Evolutionary conservation across 2,888 invertebrate species (phyloP), one percentile per base, ranked within the genome.

Genomic region (Sphecodes monilicornis): DNA sequence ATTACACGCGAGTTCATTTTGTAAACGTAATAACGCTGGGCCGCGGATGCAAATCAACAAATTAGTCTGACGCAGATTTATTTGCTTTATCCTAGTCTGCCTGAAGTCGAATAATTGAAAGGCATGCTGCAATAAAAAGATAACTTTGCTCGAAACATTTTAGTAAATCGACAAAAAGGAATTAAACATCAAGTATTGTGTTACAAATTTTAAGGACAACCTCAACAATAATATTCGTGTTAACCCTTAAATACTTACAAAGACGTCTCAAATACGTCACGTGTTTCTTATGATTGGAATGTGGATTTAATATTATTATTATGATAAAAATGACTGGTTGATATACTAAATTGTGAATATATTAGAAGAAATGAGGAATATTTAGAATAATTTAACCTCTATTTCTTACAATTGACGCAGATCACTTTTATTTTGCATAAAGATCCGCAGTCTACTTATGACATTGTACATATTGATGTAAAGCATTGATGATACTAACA

Each of bases 1-100:
- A 32, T 66, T 36, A 10, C 32, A 39, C 66, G 66, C 32, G 29
- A 4, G 32, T 66, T 66, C 22, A n/a, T 66, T 60, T 66, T 22
- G 36, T 10, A 11, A 36, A 66, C 66, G 11, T 22, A 22, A 66
- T 32, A 36, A 64, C 57, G 57, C 8, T 8, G 32, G 16, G 32
- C 18, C 64, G 64, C 32, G 64, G 64, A 64, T 32, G 29, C 16
- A 26, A 60, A 60, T 60, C 26, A 26, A n/a, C 57, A 29, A 60
- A 60, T 60, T 60, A 60, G 57, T 26, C 57, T 6, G 57, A 60
- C 57, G 57, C 57, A 16, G 57, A 60, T 60, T 60, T 26, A 60
- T 60, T 60, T 16, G 13, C 29, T 29, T 5, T 60, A 16, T 29
- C 29, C 5, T 13, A 16, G 57, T 26, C 26, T 4, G 57, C 16